Evolutionary conservation across 2,797 vertebrate genomes (phyloP).

Genomic region (Lycodopsis pacificus): DNA sequence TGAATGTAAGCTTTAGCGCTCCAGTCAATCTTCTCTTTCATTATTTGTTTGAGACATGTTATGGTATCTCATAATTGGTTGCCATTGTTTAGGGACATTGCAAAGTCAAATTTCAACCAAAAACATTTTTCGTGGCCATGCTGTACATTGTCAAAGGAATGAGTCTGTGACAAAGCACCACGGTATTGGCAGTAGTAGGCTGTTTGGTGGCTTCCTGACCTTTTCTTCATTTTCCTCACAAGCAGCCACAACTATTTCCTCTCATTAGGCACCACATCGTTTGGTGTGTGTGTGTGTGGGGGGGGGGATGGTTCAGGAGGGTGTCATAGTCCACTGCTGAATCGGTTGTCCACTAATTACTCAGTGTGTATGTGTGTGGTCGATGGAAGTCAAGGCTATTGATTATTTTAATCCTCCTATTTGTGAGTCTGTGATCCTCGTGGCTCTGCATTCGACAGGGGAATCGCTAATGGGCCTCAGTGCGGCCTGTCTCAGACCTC

Average conservation of each 20-base stretch:
- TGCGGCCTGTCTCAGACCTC: slow-evolving; percentile 86
- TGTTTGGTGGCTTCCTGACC: slow-evolving; percentile 80
- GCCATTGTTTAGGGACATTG: neutral
- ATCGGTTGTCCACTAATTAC: slow-evolving; percentile 87
- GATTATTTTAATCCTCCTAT: slow-evolving; percentile 92
- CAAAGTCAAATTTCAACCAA: neutral
- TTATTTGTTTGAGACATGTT: neutral
- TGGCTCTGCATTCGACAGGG: slow-evolving; percentile 87
- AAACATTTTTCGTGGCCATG: neutral
- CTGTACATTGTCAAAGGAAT: slow-evolving; percentile 31
- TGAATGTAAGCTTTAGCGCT: neutral
- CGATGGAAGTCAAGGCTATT: slow-evolving; percentile 88
- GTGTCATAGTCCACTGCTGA: slow-evolving; percentile 83
- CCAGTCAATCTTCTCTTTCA: neutral
- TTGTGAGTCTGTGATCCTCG: slow-evolving; percentile 91
- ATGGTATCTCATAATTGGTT: neutral
- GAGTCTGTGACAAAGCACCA: slow-evolving; percentile 46
- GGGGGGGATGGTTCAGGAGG: slow-evolving; percentile 68
- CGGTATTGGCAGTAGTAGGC: slow-evolving; percentile 50
- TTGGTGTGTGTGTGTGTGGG: slow-evolving; percentile 65
- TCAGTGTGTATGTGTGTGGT: slow-evolving; percentile 76
- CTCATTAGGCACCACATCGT: slow-evolving; percentile 78
- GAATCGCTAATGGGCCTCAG: slow-evolving; percentile 88
- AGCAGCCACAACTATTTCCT: slow-evolving; percentile 82
- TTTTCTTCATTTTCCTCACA: slow-evolving; percentile 79